These are phyloP conservation scores for Promerops cafer DNA, from an alignment of 2,113 vertebrate species.

Conservation along the genomic window DNA sequence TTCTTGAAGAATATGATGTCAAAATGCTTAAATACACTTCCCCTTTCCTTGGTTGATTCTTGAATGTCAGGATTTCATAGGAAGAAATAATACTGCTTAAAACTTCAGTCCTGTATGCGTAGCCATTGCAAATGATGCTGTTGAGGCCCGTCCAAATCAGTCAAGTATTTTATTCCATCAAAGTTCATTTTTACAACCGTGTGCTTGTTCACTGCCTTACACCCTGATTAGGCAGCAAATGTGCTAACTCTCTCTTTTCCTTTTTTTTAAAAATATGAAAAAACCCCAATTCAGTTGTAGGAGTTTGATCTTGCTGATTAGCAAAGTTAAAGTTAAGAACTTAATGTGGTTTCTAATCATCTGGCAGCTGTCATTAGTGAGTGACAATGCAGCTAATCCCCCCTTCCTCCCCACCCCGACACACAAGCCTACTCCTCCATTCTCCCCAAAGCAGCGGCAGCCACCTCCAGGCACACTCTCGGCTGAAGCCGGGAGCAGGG, in stretches of 20 bases:
- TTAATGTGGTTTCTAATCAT: slow-evolving; percentile 44
- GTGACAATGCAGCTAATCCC: slow-evolving; percentile 41
- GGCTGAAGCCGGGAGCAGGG: neutral
- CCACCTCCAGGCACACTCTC: neutral
- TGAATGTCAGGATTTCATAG: neutral
- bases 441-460: slow-evolving; percentile 1
- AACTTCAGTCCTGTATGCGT: neutral
- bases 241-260: neutral
- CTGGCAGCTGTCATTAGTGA: slow-evolving; percentile 44
- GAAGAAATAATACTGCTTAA: neutral
- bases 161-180: neutral
- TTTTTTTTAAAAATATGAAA: neutral
- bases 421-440: neutral
- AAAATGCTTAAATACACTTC: neutral
- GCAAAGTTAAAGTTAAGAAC: slow-evolving; percentile 30
- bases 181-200: neutral
- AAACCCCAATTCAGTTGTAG: neutral
- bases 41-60: neutral
- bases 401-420: neutral
- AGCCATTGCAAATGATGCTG: neutral
- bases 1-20: neutral
- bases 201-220: neutral
- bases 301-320: slow-evolving; percentile 43
- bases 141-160: neutral
- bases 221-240: neutral